Evolutionary conservation across 2,113 vertebrate genomes (phyloP).

Genomic region (Parotia lawesii): DNA sequence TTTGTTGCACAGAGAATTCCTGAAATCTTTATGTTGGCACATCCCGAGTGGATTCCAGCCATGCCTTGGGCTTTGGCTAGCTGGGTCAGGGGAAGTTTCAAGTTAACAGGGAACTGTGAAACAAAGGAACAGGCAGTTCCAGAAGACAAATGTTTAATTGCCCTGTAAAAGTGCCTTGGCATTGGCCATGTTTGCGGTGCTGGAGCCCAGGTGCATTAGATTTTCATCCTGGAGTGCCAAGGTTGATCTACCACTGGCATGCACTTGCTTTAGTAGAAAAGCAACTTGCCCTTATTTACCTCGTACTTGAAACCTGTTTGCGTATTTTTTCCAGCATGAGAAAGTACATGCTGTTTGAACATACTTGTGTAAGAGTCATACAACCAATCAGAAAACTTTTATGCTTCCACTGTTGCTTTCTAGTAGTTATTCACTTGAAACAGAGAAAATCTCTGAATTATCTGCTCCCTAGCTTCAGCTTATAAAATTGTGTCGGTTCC

Average conservation of each 20-base stretch:
- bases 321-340: background rate
- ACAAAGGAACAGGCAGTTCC: conserved; percentile 23
- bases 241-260: background rate
- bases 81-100: conserved; percentile 56
- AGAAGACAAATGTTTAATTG: background rate
- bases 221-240: background rate
- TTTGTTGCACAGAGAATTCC: conserved; percentile 9
- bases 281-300: background rate
- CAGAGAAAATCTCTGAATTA: background rate
- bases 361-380: background rate
- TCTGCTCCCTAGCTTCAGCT: background rate
- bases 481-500: background rate
- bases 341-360: background rate
- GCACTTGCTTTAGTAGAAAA: background rate
- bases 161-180: background rate
- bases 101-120: conserved; percentile 9
- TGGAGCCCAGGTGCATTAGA: background rate
- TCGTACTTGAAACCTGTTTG: background rate
- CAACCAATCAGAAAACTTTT: background rate
- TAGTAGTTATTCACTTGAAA: background rate
- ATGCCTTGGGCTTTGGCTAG: conserved; percentile 30
- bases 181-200: background rate
- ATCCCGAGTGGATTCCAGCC: conserved; percentile 36
- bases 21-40: conserved; percentile 31
- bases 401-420: background rate